Conservation (phyloP, 2,888 invertebrate species). For the Amphipyra berbera region DNA sequence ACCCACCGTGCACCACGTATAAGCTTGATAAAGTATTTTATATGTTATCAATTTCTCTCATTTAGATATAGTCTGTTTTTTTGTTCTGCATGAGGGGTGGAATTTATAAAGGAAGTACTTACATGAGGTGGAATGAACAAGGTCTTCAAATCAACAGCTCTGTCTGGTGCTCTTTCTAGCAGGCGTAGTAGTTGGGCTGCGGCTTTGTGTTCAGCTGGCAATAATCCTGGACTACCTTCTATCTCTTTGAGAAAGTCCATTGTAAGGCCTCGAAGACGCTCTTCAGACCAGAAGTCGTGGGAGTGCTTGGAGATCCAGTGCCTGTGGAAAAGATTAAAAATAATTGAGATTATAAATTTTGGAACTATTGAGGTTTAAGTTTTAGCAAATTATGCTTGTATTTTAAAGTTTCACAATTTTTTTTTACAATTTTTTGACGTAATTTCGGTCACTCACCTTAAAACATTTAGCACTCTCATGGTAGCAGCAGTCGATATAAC, state of each 20-base stretch:
- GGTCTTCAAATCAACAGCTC: slow-evolving; percentile 92
- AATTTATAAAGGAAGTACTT: slow-evolving; percentile 59
- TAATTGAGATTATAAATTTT: too few relatives aligned
- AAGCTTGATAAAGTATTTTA: too few relatives aligned
- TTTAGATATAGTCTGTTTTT: too few relatives aligned
- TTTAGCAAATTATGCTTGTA: too few relatives aligned
- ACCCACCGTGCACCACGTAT: too few relatives aligned
- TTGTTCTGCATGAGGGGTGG: too few relatives aligned
- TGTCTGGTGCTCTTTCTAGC: slow-evolving; percentile 93
- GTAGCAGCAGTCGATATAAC: slow-evolving; percentile 98
- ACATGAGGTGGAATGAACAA: slow-evolving; percentile 93
- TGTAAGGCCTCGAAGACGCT: slow-evolving; percentile 93
- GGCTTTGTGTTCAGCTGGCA: slow-evolving; percentile 97
- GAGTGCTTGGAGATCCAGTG: slow-evolving; percentile 98
- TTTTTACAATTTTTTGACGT: too few relatives aligned
- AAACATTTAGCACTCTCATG: slow-evolving; percentile 96
- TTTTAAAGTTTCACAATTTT: too few relatives aligned
- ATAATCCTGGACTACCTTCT: slow-evolving; percentile 94
- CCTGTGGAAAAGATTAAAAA: slow-evolving; percentile 71
- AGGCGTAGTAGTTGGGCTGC: slow-evolving; percentile 95
- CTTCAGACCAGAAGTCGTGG: slow-evolving; percentile 95
- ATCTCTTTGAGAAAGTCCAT: slow-evolving; percentile 97
- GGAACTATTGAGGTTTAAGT: too few relatives aligned
- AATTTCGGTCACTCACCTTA: slow-evolving; percentile 83
- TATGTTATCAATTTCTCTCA: too few relatives aligned